Base-by-base conservation (phyloP, 2,113 vertebrate species). In the Tichodroma muraria region DNA sequence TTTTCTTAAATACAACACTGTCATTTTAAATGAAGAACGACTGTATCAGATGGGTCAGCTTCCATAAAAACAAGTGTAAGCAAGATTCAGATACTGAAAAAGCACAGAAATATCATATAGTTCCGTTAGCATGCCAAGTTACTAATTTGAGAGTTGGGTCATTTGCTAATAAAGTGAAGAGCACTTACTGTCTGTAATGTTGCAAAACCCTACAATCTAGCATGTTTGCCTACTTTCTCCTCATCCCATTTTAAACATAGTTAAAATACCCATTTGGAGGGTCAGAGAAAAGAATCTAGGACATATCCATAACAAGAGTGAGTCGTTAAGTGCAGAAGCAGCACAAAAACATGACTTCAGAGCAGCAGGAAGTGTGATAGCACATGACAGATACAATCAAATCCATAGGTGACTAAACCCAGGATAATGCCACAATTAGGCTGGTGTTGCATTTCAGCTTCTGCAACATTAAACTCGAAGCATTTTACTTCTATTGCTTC, bases 271-370 rank as follows among this genome's bases (percentile, higher is more conserved):
- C 4, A 1, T 59, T 89, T 57, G 73, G 37, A 90, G 57, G 70
- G 53, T 76, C 92, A 94, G 49, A 71, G 80, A 69, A 84, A 90
- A 95, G 92, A 89, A 97, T 94, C 61, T 90, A 90, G 94, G 91
- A 72, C 86, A 91, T 49, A 92, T 71, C 40, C 49, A 20, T 69
- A 78, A 73, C 45, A 68, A 23, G 57, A 90, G 27, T 4, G 33
- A 90, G 56, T 33, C 0, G 1, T 66, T 84, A 69, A 86, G 56
- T 15, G 53, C 72, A 89, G 73, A 81, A 89, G 70, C 80, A 85
- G 75, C 4, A 16, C 28, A 60, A 71, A 88, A 92, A 71, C 70
- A 75, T 23, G 21, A 86, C 56, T 95, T 80, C n/a, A 64, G 86
- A 81, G 57, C n/a, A 88, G 53, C 76, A 92, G 83, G 92, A 94